phyloP scores from a whole-genome alignment of 2,888 invertebrate species.

The Venusia cambrica region DNA sequence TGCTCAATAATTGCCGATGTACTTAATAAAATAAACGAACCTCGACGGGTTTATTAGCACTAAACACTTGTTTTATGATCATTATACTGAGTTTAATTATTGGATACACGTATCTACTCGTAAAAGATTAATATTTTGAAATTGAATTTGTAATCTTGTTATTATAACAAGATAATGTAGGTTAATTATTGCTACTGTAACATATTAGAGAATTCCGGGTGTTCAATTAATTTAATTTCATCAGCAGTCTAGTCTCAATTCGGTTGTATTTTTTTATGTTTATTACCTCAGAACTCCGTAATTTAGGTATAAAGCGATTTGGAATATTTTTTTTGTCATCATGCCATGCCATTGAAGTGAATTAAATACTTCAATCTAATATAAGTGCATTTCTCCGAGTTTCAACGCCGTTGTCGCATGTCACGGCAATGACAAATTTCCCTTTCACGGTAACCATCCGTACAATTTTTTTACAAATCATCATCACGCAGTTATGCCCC shows the following conservation, averaged over 20 bases:
- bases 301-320: too few relatives aligned
- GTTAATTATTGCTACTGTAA: constrained; percentile 22
- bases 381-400: constrained; percentile 12
- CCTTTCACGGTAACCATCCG: constrained; percentile 43
- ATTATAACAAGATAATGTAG: constrained; percentile 21
- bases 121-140: constrained; percentile 15
- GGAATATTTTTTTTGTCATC: too few relatives aligned
- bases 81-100: constrained; percentile 17
- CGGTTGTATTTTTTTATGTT: too few relatives aligned
- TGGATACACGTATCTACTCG: background rate
- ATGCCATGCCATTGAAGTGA: too few relatives aligned
- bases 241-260: constrained; percentile 3
- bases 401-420: constrained; percentile 28
- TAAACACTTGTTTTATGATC: constrained; percentile 18
- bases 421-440: constrained; percentile 38
- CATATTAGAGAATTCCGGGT: background rate
- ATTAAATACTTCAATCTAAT: too few relatives aligned
- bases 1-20: constrained; percentile 1
- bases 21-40: constrained; percentile 33
- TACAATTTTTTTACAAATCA: constrained; percentile 24
- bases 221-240: constrained; percentile 9
- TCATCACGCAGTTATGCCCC: constrained; percentile 16
- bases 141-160: constrained; percentile 15
- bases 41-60: constrained; percentile 13
- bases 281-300: too few relatives aligned